These are phyloP conservation scores for Hydriomena furcata DNA, from an alignment of 2,888 invertebrate species.

Conservation along the genomic window DNA sequence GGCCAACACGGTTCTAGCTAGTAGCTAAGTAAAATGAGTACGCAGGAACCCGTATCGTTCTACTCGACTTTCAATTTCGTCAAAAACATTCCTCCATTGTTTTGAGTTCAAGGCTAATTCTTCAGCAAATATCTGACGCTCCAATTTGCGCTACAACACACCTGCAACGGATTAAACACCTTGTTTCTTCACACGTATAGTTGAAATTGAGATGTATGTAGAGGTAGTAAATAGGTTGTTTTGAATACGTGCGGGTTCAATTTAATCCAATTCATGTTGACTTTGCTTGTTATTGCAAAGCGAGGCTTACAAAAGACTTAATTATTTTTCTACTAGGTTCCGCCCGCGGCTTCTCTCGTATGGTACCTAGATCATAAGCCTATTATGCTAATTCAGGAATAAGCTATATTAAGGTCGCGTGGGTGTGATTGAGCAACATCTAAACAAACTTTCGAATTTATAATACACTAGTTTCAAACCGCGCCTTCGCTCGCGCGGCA, in stretches of 20 bases:
- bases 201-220: conserved; percentile 4
- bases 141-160: conserved; percentile 23
- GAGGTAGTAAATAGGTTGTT: conserved; percentile 1
- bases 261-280: conserved; percentile 27
- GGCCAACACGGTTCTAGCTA: too few relatives aligned
- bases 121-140: conserved; percentile 38
- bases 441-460: too few relatives aligned
- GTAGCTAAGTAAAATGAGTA: too few relatives aligned
- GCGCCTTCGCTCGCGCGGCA: too few relatives aligned
- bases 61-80: conserved; percentile 58
- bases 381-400: too few relatives aligned
- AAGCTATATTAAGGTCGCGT: too few relatives aligned
- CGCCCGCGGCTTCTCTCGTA: too few relatives aligned
- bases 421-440: too few relatives aligned
- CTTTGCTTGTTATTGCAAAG: conserved; percentile 18
- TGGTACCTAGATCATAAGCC: too few relatives aligned
- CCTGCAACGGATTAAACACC: conserved; percentile 11
- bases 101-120: conserved; percentile 68
- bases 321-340: too few relatives aligned
- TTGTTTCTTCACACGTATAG: conserved; percentile 2
- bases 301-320: conserved; percentile 3
- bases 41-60: neutral
- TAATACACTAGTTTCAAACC: too few relatives aligned
- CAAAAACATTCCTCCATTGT: conserved; percentile 51
- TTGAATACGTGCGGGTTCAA: conserved; percentile 8